These are phyloP conservation scores for Acanthopleura granulata DNA, from an alignment of 2,888 invertebrate genomes.

Conservation along the genomic window DNA sequence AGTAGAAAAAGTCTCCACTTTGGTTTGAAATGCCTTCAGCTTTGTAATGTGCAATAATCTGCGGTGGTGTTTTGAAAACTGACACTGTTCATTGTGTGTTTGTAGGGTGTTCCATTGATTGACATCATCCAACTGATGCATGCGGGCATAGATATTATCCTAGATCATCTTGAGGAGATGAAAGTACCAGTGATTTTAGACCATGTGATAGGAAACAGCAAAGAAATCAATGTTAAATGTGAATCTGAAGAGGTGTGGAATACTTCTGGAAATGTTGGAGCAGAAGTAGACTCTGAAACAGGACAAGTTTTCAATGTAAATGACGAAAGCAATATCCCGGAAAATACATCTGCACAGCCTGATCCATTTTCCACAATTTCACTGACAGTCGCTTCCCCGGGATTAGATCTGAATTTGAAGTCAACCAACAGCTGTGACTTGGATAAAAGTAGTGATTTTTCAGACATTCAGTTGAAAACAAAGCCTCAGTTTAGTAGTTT, in stretches of 20 bases:
- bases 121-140: constrained; percentile 5
- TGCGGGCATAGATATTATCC: neutral
- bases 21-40: neutral
- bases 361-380: neutral
- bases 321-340: too few relatives aligned
- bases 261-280: neutral
- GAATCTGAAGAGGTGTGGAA: neutral
- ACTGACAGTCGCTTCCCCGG: neutral
- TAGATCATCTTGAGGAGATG: neutral
- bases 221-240: neutral
- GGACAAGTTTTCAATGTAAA: neutral
- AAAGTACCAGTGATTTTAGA: neutral
- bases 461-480: neutral
- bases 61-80: neutral
- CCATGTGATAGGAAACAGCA: neutral
- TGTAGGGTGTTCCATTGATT: neutral
- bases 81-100: neutral
- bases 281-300: neutral
- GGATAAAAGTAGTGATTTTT: neutral
- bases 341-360: neutral
- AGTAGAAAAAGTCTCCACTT: neutral
- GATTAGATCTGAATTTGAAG: neutral
- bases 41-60: neutral
- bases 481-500: neutral
- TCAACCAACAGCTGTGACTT: neutral